Base-by-base conservation (phyloP, 1,140 invertebrate species). In the Trachymyrmex septentrionalis region DNA sequence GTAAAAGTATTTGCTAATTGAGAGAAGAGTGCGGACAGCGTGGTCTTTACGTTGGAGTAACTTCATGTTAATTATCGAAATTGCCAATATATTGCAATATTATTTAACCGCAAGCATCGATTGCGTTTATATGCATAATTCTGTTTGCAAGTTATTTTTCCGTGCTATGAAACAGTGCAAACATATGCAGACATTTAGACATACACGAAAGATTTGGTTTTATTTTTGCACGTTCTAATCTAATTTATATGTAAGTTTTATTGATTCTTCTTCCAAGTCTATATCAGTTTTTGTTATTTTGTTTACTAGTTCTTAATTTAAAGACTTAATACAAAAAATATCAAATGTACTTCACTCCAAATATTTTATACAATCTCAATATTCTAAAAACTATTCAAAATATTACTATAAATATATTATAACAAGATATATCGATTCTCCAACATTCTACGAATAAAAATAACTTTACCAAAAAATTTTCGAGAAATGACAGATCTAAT, bases 1-100 rank as follows among this genome's bases (percentile, higher is more conserved):
- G 44, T 78, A 64, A 64, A 78, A 48, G 10, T 48, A 78, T 64
- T 19, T 10, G 59, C 19, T 78, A 78, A 78, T 78, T 78, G 38
- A 78, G 44, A 78, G 38, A 38, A 64, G 59, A 48, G 57, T 61
- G 21, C n/a, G 12, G 55, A 63, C 21, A 14, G 16, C 4, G 24
- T 27, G 5, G 14, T 19, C 44, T 34, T 78, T 64, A 50, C 24
- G 14, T 66, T 30, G 38, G 44, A 30, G 48, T 50, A 66, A 78
- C 27, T 66, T 78, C 16, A 10, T 10, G 19, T 64, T 76, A 76
- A 76, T 76, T 76, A 59, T 34, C n/a, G 7, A 59, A 75, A 75
- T 38, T n/a, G n/a, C 3, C 30, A 14, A 6, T 57, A 34, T 55
- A 73, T 73, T 19, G 72, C 27, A 27, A 59, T 14, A 59, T 75